These are phyloP conservation scores for Cepaea hortensis DNA, from an alignment of 2,888 invertebrate species.

Conservation along the genomic window DNA sequence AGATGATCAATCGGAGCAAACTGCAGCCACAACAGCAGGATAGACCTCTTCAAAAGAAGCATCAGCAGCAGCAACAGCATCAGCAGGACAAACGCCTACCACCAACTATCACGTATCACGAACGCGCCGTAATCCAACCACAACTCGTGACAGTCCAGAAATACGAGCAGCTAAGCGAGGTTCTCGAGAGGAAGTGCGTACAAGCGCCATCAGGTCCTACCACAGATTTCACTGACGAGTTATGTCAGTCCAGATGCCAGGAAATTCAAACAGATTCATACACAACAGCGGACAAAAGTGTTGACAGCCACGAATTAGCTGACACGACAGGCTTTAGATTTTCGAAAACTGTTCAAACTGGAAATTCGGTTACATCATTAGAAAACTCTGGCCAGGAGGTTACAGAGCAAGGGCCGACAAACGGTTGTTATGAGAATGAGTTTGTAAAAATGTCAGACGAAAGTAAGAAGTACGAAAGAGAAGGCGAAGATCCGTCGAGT, in stretches of 20 bases:
- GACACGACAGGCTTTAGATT: not conserved
- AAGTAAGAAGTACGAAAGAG: not conserved
- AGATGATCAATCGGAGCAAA: slow-evolving; percentile 41
- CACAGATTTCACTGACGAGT: not conserved
- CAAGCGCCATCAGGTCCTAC: not conserved
- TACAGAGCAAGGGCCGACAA: not conserved
- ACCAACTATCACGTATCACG: not conserved
- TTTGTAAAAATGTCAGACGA: slow-evolving; percentile 7
- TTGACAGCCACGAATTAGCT: slow-evolving; percentile 13
- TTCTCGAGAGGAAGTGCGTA: slow-evolving; percentile 23
- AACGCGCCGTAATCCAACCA: not conserved
- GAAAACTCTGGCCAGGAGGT: not conserved
- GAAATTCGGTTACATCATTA: not conserved
- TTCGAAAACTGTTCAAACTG: not conserved
- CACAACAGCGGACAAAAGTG: slow-evolving; percentile 43
- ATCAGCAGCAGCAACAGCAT: not conserved
- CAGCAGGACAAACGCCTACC: not conserved
- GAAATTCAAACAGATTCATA: slow-evolving; percentile 38
- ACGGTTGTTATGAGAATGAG: slow-evolving; percentile 5
- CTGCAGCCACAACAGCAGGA: not conserved
- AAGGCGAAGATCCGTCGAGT: not conserved
- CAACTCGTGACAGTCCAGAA: slow-evolving; percentile 8
- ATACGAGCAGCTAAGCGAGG: slow-evolving; percentile 10
- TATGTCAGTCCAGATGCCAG: not conserved
- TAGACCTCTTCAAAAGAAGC: not conserved